Conservation (phyloP, 23 tunicate genomes). For the Clavelina lepadiformis region DNA sequence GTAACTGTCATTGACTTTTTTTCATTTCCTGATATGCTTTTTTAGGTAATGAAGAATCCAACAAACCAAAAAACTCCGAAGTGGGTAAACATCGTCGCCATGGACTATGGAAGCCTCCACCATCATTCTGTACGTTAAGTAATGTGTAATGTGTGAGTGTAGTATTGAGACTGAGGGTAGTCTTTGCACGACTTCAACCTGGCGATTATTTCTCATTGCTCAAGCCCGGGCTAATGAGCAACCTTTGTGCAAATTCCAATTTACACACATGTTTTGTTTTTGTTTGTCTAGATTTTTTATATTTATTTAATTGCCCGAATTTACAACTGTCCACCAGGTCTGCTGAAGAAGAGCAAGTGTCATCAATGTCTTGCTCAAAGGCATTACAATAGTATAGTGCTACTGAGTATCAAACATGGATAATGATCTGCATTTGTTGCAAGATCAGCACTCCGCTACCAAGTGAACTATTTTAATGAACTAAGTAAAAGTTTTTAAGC, state of each 20-base stretch:
- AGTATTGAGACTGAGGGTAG: not conserved
- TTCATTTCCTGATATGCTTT: not conserved
- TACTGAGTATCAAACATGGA: no score
- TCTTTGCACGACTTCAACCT: not conserved
- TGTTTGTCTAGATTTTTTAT: no score
- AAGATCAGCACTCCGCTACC: no score
- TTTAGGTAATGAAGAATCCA: not conserved
- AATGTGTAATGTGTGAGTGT: not conserved
- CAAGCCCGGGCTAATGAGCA: not conserved
- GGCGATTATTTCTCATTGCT: not conserved
- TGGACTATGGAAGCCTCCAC: slow-evolving; percentile 56
- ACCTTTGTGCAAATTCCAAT: not conserved
- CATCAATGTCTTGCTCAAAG: no score
- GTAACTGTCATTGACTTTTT: not conserved
- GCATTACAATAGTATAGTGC: no score
- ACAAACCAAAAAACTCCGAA: slow-evolving; percentile 11
- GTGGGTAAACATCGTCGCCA: slow-evolving; percentile 33
- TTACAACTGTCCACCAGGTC: no score
- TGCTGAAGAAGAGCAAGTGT: no score
- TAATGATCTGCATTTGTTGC: no score
- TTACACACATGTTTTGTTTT: not conserved
- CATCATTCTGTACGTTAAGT: not conserved
- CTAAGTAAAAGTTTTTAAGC: no score
- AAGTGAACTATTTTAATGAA: no score
- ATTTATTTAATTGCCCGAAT: no score